phyloP scores from a whole-genome alignment of 2,888 invertebrate genomes.

The Camponotus fellah region DNA sequence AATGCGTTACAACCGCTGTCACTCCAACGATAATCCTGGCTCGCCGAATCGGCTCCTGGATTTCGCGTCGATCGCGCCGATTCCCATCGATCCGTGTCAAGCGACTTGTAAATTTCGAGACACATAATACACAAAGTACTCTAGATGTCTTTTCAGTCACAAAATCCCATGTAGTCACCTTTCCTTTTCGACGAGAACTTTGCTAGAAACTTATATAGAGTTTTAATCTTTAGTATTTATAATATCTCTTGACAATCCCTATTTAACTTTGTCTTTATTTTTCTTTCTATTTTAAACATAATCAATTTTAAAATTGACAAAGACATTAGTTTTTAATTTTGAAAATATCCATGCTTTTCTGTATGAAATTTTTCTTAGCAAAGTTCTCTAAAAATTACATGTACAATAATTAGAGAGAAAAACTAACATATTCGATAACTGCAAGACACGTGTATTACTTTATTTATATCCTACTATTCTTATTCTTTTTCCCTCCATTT shows the following conservation, averaged over 20 bases:
- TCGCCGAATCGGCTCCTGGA: slow-evolving; percentile 41
- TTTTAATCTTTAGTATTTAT: background rate
- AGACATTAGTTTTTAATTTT: background rate
- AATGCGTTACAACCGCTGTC: slow-evolving; percentile 58
- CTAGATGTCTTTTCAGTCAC: background rate
- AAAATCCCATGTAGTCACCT: background rate
- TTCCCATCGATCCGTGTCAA: slow-evolving; percentile 36
- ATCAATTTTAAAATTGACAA: slow-evolving; percentile 1
- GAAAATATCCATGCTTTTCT: background rate
- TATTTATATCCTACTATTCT: slow-evolving; percentile 10
- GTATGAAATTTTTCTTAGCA: background rate
- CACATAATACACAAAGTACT: background rate
- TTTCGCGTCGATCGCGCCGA: slow-evolving; percentile 45
- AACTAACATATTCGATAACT: background rate
- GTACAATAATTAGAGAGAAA: background rate
- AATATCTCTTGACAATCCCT: background rate
- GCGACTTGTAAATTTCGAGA: slow-evolving; percentile 40
- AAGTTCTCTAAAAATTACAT: background rate
- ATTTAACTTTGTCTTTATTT: background rate
- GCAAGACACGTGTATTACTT: background rate
- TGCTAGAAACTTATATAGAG: background rate
- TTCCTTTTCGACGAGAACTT: background rate
- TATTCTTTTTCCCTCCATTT: background rate
- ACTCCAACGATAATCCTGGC: slow-evolving; percentile 51
- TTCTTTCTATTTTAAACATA: background rate